phyloP scores from a whole-genome alignment of 2,797 vertebrate genomes.

The Gymnocypris eckloni region DNA sequence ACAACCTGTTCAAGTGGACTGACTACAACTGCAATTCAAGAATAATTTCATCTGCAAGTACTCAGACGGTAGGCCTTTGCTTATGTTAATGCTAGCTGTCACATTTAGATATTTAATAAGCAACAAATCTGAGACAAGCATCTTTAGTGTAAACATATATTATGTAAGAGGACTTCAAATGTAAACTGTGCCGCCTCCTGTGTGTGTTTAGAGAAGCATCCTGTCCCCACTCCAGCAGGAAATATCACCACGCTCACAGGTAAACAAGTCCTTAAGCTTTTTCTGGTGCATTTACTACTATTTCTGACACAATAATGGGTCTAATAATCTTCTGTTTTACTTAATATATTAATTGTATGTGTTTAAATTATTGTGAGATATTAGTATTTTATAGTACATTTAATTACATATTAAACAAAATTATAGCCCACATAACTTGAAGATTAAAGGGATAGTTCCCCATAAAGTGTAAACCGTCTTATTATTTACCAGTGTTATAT shows the following conservation, averaged over 20 bases:
- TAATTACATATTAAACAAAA: not conserved
- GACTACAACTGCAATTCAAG: constrained; percentile 91
- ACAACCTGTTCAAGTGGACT: constrained; percentile 91
- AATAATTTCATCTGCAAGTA: constrained; percentile 99
- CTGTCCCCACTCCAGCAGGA: constrained; percentile 64
- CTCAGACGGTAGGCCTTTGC: constrained; percentile 78
- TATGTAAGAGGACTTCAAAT: constrained; percentile 16
- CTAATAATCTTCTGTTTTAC: not conserved
- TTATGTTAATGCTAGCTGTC: not conserved
- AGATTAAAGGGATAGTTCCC: not conserved
- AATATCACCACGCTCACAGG: constrained; percentile 69
- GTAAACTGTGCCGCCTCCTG: constrained; percentile 15
- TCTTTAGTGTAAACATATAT: constrained; percentile 12
- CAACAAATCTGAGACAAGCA: constrained; percentile 2
- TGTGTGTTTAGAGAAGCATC: constrained; percentile 70
- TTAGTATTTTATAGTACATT: not conserved
- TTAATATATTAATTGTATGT: not conserved
- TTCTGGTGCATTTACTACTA: not conserved
- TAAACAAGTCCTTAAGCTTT: constrained; percentile 54
- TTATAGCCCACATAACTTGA: not conserved
- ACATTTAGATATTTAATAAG: not conserved
- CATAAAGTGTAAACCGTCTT: not conserved
- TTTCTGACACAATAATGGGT: not conserved
- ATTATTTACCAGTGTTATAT: not conserved
- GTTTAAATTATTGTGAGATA: not conserved